Evolutionary conservation across 1,140 invertebrate genomes (phyloP).

Genomic region (Prorops nasuta): DNA sequence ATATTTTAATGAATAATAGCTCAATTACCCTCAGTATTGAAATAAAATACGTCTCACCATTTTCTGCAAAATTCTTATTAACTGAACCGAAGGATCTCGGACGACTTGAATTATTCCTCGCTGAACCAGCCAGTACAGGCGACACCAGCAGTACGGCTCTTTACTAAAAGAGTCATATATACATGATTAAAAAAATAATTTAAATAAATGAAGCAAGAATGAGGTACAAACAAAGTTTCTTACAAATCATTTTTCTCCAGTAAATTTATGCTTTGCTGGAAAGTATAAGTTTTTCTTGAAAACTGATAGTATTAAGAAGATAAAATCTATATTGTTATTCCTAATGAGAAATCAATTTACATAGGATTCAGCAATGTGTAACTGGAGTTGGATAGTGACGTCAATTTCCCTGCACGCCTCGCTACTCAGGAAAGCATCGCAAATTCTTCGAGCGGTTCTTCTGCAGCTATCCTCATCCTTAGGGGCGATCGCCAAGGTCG

Average conservation of each 20-base stretch:
- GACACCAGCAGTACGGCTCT: conserved; percentile 62
- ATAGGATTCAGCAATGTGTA: conserved; percentile 59
- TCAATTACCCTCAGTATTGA: no score
- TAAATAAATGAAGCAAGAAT: no score
- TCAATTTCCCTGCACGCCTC: conserved; percentile 74
- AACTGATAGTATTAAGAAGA: no score
- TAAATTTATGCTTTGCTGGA: no score
- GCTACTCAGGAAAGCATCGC: conserved; percentile 76
- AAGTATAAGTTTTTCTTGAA: no score
- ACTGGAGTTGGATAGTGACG: conserved; percentile 66
- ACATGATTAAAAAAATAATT: no score
- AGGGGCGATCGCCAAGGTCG: conserved; percentile 77
- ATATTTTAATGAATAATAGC: no score
- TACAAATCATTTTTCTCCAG: conserved; percentile 5
- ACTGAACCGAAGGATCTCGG: conserved; percentile 71
- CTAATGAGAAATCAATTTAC: no score
- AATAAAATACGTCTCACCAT: no score
- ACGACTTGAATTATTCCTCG: conserved; percentile 67
- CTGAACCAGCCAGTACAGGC: conserved; percentile 69
- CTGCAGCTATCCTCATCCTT: conserved; percentile 68
- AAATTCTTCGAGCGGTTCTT: conserved; percentile 68
- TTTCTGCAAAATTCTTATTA: conserved; percentile 72
- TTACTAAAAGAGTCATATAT: no score
- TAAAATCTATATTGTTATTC: no score
- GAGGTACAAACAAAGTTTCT: conserved; percentile 9